Percentiles rank a stretch among this genome's conserved stretches.
Evolutionary conservation across 2,888 invertebrate genomes (phyloP).

Genomic region (Drosophila putrida): DNA sequence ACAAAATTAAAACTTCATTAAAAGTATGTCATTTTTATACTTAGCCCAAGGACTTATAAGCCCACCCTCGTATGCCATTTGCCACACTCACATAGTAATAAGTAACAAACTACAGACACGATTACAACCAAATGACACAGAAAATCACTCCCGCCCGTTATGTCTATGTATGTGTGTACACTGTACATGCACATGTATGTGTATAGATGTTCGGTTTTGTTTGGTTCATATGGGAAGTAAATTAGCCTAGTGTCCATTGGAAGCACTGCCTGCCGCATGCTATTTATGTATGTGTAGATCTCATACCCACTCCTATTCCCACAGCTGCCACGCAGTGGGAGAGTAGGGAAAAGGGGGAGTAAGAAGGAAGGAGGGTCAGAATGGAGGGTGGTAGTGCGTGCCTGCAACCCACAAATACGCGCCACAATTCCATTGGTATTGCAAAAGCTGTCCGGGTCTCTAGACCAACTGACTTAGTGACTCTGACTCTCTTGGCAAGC

Average conservation of each 20-base stretch:
- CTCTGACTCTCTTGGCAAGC: slow-evolving; percentile 25
- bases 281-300: slow-evolving; percentile 47
- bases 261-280: slow-evolving; percentile 56
- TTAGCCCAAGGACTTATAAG: too few relatives aligned
- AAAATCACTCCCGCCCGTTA: slow-evolving; percentile 77
- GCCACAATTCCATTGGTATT: slow-evolving; percentile 68
- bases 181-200: slow-evolving; percentile 12
- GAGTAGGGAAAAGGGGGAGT: neutral
- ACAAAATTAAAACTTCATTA: too few relatives aligned
- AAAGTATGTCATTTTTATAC: too few relatives aligned
- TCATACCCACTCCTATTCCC: neutral
- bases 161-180: slow-evolving; percentile 24
- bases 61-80: slow-evolving; percentile 32
- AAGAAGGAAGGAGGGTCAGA: neutral
- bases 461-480: slow-evolving; percentile 63
- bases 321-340: neutral
- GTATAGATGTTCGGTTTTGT: slow-evolving; percentile 46
- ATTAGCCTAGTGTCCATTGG: slow-evolving; percentile 68
- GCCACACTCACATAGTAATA: slow-evolving; percentile 72
- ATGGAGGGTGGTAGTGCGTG: slow-evolving; percentile 55
- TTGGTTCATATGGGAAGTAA: slow-evolving; percentile 73
- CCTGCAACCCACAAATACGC: slow-evolving; percentile 71
- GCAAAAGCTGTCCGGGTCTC: slow-evolving; percentile 31
- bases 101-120: slow-evolving; percentile 83
- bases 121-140: slow-evolving; percentile 82